Evolutionary conservation across 2,113 vertebrate genomes (phyloP), one percentile per base, ranked within the genome.

Genomic region (Jacana jacana): DNA sequence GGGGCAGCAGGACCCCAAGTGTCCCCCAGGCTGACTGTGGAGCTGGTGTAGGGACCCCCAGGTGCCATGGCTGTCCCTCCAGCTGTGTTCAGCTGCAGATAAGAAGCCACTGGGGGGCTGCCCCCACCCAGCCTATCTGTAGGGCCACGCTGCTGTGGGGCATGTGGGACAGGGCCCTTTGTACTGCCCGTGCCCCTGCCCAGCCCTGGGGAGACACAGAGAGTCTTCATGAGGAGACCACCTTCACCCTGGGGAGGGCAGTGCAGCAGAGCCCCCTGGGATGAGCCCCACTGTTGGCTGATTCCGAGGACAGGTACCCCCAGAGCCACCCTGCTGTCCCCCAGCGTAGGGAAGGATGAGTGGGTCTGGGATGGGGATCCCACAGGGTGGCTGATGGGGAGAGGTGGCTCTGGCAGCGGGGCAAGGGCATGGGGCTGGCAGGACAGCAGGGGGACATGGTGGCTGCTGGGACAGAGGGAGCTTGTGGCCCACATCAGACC

Each of bases 341-440:
- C 25, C 64, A 9, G n/a, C 0, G 1, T 5, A 35, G 40, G 31
- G 49, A n/a, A 65, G 22, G 40, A 19, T 0, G 0, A 1, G 2
- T 1, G 1, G 22, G 20, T 49, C 54, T 73, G 73, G 51, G 28
- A 20, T 1, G 3, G 22, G 33, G 66, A 7, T 5, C 20, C 11
- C 68, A 30, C 2, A 7, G 33, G 25, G 58, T 48, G 35, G 30
- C 35, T 25, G 31, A 4, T 0, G 1, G 46, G 46, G 46, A 3
- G 9, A 4, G 35, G 40, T 28, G 35, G 16, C 12, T 40, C 61
- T 0, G 4, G 7, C 16, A 60, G 37, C 55, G 30, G 23, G 10
- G 27, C 30, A 8, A 35, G 17, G 55, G 60, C 25, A 5, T 0
- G 13, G 58, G n/a, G 48, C 13, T 2, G 10, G 66, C 10, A 11